phyloP scores from a whole-genome alignment of 2,113 vertebrate species.

The Notothenia rossii region DNA sequence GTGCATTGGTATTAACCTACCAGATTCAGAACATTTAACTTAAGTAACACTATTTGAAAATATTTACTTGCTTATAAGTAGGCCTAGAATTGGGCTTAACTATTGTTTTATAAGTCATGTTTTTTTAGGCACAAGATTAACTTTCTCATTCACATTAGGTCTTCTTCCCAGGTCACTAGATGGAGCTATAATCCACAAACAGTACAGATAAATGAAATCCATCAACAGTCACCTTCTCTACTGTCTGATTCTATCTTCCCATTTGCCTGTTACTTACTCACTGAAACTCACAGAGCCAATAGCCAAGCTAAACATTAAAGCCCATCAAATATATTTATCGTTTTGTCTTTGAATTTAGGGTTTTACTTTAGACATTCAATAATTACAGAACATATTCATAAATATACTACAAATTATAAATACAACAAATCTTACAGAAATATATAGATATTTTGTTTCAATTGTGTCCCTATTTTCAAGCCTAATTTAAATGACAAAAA shows the following conservation, averaged over 20 bases:
- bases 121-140: neutral
- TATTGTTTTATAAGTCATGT: neutral
- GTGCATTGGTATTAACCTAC: neutral
- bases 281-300: neutral
- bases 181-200: constrained; percentile 36
- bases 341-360: neutral
- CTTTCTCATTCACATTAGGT: neutral
- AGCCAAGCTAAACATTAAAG: too few relatives aligned
- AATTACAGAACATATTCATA: neutral
- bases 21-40: too few relatives aligned
- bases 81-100: neutral
- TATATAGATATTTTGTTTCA: too few relatives aligned
- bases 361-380: neutral
- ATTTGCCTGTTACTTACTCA: neutral
- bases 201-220: neutral
- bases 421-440: too few relatives aligned
- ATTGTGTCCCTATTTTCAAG: too few relatives aligned
- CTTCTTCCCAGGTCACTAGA: constrained; percentile 32
- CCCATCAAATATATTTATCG: neutral
- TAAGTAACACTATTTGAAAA: neutral
- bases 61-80: neutral
- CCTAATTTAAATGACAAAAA: too few relatives aligned
- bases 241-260: neutral
- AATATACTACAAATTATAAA: too few relatives aligned
- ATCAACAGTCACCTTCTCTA: neutral